Base-by-base conservation (phyloP, 2,113 vertebrate species). In the Plestiodon gilberti region DNA sequence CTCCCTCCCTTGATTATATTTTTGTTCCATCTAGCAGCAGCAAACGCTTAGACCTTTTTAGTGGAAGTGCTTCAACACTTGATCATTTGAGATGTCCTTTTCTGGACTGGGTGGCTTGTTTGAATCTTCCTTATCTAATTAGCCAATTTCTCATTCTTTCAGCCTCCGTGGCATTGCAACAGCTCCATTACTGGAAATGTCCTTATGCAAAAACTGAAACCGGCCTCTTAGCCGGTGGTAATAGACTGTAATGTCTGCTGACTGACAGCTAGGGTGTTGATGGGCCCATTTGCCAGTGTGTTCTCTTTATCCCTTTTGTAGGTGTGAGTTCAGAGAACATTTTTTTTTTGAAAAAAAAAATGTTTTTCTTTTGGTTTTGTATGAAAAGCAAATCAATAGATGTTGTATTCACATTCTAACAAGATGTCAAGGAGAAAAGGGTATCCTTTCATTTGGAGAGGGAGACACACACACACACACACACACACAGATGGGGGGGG, bases 351-450 rank as follows among this genome's bases (percentile, higher is more conserved):
- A n/a, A n/a, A 25, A n/a, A 9, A 4, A 28, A 33, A 4, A 28
- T 89, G 33, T 75, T 71, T 75, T 70, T 55, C 30, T 79, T 90
- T 93, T n/a, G 90, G 83, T n/a, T 89, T 93, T 93, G 87, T 89
- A 93, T 88, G 91, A 96, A 95, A 97, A 95, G 95, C 93, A 95
- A 96, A 97, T 96, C 94, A 97, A 95, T 95, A 94, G 96, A 95
- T 93, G 93, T 91, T 94, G 95, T 91, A 96, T 96, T 97, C 96
- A 91, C 89, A 94, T 95, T 91, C 94, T 94, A 94, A 95, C 93
- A 94, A 93, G 95, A 96, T 89, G 95, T 95, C 94, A 95, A 94
- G 93, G 93, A 95, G 95, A 97, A 95, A 96, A 97, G 95, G 96
- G 94, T 95, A 96, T 94, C 94, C 95, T 96, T 96, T 97, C 93